Evolutionary conservation across 2,888 invertebrate genomes (phyloP).

Genomic region (Strigamia transsilvanica): DNA sequence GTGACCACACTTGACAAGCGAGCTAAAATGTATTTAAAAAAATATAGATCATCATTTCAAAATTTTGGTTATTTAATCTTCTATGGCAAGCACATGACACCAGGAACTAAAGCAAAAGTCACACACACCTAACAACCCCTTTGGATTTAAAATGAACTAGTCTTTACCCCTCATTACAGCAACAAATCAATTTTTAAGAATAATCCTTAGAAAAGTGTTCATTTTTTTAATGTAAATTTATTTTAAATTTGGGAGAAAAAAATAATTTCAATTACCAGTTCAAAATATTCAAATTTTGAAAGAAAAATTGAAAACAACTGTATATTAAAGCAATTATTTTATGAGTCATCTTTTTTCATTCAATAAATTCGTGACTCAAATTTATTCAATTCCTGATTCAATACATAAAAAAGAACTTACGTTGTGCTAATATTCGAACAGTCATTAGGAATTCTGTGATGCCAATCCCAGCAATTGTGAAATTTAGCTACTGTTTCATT

Average conservation of each 20-base stretch:
- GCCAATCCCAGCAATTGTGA: constrained; percentile 13
- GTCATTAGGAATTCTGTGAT: neutral
- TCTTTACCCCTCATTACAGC: neutral
- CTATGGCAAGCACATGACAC: neutral
- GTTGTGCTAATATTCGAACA: neutral
- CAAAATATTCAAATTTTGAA: too few relatives aligned
- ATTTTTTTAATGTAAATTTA: neutral
- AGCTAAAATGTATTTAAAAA: neutral
- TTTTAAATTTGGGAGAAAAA: neutral
- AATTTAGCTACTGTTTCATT: neutral
- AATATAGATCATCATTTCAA: neutral
- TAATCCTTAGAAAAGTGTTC: neutral
- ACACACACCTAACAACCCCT: neutral
- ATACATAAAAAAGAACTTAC: neutral
- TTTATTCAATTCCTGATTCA: neutral
- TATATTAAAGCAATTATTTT: neutral
- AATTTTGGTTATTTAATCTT: neutral
- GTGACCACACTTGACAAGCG: neutral
- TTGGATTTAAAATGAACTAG: constrained; percentile 6
- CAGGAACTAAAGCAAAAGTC: neutral
- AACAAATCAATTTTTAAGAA: constrained; percentile 12
- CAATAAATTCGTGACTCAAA: neutral
- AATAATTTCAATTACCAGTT: neutral
- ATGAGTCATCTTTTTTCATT: neutral
- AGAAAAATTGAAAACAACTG: too few relatives aligned